These are phyloP conservation scores for Thaumetopoea pityocampa DNA, from an alignment of 1,140 invertebrate genomes.

Conservation along the genomic window DNA sequence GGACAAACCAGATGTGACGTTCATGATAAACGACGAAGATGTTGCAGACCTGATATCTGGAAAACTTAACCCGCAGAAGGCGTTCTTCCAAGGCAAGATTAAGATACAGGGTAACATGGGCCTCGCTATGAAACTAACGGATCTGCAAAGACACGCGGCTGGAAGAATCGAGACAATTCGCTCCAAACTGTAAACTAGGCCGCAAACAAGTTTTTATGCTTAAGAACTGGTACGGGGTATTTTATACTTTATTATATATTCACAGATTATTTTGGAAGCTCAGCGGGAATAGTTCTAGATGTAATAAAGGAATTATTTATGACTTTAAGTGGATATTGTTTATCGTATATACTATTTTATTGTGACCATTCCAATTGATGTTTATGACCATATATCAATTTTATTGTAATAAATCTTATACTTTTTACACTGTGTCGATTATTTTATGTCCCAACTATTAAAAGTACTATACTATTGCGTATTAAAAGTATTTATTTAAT, in stretches of 20 bases:
- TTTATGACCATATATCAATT: too few relatives aligned
- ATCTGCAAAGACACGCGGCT: slow-evolving; percentile 85
- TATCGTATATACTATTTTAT: too few relatives aligned
- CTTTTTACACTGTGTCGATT: too few relatives aligned
- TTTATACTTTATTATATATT: slow-evolving; percentile 28
- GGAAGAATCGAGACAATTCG: slow-evolving; percentile 84
- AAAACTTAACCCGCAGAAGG: slow-evolving; percentile 95
- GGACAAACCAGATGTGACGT: slow-evolving; percentile 94
- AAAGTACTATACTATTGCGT: too few relatives aligned
- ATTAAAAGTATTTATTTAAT: too few relatives aligned
- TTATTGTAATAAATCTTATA: too few relatives aligned
- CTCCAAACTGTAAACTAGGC: slow-evolving; percentile 81
- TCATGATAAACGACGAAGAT: slow-evolving; percentile 91
- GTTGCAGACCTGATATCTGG: slow-evolving; percentile 91
- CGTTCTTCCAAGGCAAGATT: slow-evolving; percentile 98
- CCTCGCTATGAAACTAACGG: slow-evolving; percentile 94
- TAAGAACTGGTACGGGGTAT: slow-evolving; percentile 38
- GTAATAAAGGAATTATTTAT: too few relatives aligned
- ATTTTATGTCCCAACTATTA: too few relatives aligned
- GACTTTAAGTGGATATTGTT: too few relatives aligned
- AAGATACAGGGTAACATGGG: slow-evolving; percentile 98
- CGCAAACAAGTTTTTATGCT: slow-evolving; percentile 24
- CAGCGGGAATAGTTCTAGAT: too few relatives aligned
- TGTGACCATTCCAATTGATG: too few relatives aligned
- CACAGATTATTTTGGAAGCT: too few relatives aligned